Percentiles rank a stretch among this genome's conserved stretches.
phyloP scores from a whole-genome alignment of 1,140 invertebrate species.

The Bombus affinis region DNA sequence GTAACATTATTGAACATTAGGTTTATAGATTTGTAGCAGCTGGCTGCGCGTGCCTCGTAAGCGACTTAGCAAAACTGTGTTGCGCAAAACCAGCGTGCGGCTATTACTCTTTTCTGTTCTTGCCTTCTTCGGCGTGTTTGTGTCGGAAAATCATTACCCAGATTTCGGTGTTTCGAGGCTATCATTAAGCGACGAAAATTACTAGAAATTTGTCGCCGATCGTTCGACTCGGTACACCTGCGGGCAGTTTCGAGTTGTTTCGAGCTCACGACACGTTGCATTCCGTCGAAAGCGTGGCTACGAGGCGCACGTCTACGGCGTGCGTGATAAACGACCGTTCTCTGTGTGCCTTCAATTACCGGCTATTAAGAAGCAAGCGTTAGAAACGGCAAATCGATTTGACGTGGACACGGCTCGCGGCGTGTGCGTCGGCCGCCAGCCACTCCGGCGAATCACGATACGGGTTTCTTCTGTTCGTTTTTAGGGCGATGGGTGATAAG shows the following conservation, averaged over 20 bases:
- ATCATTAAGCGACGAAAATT: background rate
- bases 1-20: slow-evolving; percentile 72
- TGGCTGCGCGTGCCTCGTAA: slow-evolving; percentile 7
- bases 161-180: background rate
- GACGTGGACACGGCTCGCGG: slow-evolving; percentile 3
- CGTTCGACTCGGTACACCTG: background rate
- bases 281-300: background rate
- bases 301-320: background rate
- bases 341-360: slow-evolving; percentile 44
- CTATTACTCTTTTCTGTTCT: background rate
- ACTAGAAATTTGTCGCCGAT: slow-evolving; percentile 3
- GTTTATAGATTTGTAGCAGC: slow-evolving; percentile 72
- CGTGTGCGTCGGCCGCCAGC: background rate
- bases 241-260: background rate
- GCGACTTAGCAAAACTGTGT: background rate
- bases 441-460: slow-evolving; percentile 8
- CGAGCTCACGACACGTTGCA: background rate
- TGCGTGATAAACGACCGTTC: slow-evolving; percentile 44
- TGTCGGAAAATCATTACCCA: background rate
- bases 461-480: slow-evolving; percentile 19
- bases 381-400: slow-evolving; percentile 54
- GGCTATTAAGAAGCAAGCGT: slow-evolving; percentile 55
- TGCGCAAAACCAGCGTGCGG: background rate
- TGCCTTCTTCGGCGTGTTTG: no score
- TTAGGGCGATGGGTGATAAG: slow-evolving; percentile 2